Evolutionary conservation across 2,888 invertebrate species (phyloP).

Genomic region (Petrolisthes manimaculis): DNA sequence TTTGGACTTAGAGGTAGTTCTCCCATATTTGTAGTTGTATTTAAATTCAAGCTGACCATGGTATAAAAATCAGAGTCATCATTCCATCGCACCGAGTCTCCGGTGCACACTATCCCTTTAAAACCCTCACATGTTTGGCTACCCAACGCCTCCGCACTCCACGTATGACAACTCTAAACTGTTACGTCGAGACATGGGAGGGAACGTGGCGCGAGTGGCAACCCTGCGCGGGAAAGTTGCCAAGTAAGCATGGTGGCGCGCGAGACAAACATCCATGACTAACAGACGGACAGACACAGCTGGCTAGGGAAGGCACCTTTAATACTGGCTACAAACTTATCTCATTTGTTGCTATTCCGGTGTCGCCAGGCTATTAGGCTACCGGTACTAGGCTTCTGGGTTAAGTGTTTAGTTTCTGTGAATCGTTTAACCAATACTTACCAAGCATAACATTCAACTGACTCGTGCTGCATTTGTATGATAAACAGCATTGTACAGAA

Average conservation of each 20-base stretch:
- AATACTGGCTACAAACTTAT: conserved; percentile 20
- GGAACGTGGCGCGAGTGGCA: conserved; percentile 36
- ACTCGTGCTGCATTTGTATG: too few relatives aligned
- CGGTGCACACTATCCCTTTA: conserved; percentile 8
- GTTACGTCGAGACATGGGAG: conserved; percentile 48
- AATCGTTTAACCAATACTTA: too few relatives aligned
- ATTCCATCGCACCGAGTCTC: not conserved
- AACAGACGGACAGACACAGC: not conserved
- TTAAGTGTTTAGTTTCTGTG: too few relatives aligned
- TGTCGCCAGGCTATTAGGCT: not conserved
- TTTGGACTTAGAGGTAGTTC: conserved; percentile 50
- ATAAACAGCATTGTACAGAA: too few relatives aligned
- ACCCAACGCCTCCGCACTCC: conserved; percentile 19
- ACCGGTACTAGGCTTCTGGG: not conserved
- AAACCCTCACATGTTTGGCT: conserved; percentile 29
- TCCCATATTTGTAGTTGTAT: conserved; percentile 30
- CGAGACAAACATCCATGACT: not conserved
- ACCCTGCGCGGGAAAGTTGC: conserved; percentile 38
- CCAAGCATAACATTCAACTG: too few relatives aligned
- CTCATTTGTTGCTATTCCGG: conserved; percentile 32
- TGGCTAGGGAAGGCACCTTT: conserved; percentile 3
- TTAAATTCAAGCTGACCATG: not conserved
- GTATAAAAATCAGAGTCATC: not conserved
- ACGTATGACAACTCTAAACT: conserved; percentile 45
- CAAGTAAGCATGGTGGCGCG: conserved; percentile 25